Base-by-base conservation (phyloP, 2,888 invertebrate genomes). In the Rotaria socialis region DNA sequence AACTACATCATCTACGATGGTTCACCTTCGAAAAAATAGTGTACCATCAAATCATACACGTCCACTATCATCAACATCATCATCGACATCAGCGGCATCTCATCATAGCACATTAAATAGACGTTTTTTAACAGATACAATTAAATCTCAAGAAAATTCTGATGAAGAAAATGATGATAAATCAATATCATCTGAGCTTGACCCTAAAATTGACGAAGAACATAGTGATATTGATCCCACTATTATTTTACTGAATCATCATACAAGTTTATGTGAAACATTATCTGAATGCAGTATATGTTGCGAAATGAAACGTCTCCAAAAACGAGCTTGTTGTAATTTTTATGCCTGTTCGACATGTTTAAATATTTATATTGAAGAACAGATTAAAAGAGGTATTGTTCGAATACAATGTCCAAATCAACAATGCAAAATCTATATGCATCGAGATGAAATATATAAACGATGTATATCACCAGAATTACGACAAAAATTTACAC, bases 301-400 rank as follows among this genome's bases (percentile, higher is more conserved):
- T 87, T 89, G 89, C 58, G 89, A 89, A 8, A 35, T 47, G 24
- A 50, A 52, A 52, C 43, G 52, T 56, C 74, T 86, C n/a, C 87
- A 87, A 4, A 86, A 86, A 22, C 88, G 88, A 55, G 16, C 67
- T 24, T 92, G 92, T 87, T 92, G 92, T 88, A 86, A 88, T 52
- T 89, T 89, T 52, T 88, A 90, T 8, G 90, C 90, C 0, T 92
- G 92, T 87, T 88, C 89, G 84, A 85, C 87, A 4, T 92, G 92
- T 87, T 88, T 91, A 86, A 88, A 88, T 24, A 88, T 87, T 19
- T 91, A 91, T 88, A 88, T 90, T 84, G 87, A 88, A 0, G 87
- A 87, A 5, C 89, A 90, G 86, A 90, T 92, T 2, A 88, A 88
- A 14, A 88, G 89, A 67, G 90, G 90, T 0, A 88, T 88, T 11